phyloP scores from a whole-genome alignment of 2,797 vertebrate species.

The Hoplostethus atlanticus region DNA sequence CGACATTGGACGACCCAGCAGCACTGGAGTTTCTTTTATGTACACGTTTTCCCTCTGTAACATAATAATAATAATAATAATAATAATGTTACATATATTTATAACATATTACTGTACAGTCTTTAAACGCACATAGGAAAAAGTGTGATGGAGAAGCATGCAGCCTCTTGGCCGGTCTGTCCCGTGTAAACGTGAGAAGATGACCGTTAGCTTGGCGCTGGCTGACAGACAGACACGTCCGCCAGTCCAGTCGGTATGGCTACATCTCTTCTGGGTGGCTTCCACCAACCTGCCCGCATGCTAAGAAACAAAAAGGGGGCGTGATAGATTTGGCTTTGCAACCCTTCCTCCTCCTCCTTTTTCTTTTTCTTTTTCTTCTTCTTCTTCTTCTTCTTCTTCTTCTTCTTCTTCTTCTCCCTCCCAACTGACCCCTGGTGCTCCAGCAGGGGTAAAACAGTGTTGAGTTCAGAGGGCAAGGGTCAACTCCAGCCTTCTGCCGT shows the following conservation, averaged over 20 bases:
- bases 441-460: conserved; percentile 46
- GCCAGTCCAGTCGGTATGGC: conserved; percentile 70
- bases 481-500: conserved; percentile 16
- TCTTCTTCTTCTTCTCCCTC: conserved; percentile 11
- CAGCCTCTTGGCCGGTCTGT: conserved; percentile 74
- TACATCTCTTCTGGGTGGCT: conserved; percentile 71
- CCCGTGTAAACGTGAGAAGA: conserved; percentile 75
- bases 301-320: conserved; percentile 58
- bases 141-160: conserved; percentile 70
- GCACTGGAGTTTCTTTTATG: conserved; percentile 74
- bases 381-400: background rate
- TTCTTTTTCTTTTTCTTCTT: too few relatives aligned
- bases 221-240: conserved; percentile 58
- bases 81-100: conserved; percentile 65
- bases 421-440: conserved; percentile 36
- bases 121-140: conserved; percentile 65
- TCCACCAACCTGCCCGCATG: conserved; percentile 58
- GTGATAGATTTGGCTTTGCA: conserved; percentile 66
- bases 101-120: conserved; percentile 71
- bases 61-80: conserved; percentile 67
- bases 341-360: background rate
- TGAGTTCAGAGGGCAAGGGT: conserved; percentile 13
- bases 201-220: conserved; percentile 60
- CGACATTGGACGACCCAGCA: conserved; percentile 66
- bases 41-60: conserved; percentile 74